phyloP scores from a whole-genome alignment of 2,113 vertebrate species.

The Gorsachius goisagi region DNA sequence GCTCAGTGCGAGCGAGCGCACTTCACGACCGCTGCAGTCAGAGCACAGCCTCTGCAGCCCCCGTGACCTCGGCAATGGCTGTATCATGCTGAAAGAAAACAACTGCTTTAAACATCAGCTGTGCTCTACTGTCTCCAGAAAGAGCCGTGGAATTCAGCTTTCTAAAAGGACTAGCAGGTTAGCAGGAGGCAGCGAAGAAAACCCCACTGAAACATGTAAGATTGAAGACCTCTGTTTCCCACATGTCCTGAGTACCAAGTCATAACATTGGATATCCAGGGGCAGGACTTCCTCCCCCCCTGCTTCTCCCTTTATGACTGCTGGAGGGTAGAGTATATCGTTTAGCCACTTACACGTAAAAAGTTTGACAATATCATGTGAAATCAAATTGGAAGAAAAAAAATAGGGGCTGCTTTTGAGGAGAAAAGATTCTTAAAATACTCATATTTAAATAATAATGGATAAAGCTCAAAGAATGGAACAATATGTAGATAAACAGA shows the following conservation, averaged over 20 bases:
- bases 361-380: background rate
- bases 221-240: background rate
- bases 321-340: background rate
- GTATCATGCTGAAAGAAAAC: background rate
- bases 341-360: background rate
- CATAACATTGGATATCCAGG: background rate
- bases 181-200: background rate
- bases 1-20: background rate
- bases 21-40: conserved; percentile 4
- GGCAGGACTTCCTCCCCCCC: background rate
- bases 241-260: background rate
- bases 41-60: conserved; percentile 9
- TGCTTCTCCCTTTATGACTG: background rate
- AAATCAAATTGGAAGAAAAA: background rate
- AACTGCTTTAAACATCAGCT: background rate
- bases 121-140: conserved; percentile 7
- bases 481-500: conserved; percentile 34
- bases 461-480: conserved; percentile 12
- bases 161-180: background rate
- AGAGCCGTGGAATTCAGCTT: background rate
- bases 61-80: background rate
- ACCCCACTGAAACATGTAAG: background rate
- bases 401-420: background rate
- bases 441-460: conserved; percentile 19
- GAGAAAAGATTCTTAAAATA: conserved; percentile 9